Evolutionary conservation across 2,113 vertebrate species (phyloP), one percentile per base, ranked within the genome.

Genomic region (Malurus elegans): DNA sequence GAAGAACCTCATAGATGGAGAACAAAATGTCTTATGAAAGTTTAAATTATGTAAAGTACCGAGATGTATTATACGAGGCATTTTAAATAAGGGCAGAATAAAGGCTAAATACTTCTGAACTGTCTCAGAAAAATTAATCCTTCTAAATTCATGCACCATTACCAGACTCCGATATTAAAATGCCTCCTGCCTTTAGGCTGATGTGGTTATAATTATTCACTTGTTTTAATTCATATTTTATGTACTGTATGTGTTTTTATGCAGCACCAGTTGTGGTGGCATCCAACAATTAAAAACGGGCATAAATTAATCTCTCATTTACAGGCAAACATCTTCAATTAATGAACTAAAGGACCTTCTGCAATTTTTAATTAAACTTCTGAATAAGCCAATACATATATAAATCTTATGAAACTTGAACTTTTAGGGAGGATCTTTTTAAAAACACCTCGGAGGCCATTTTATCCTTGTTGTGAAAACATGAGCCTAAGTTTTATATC

Each of bases 101-200:
- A 94, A 96, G 78, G 84, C 93, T 96, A 96, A 96, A 96, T 95
- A 91, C 75, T 95, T 95, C 86, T 92, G 86, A 96, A 96, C 90
- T 73, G 64, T 75, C 83, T 96, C 44, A 83, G 93, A 94, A 97
- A 96, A 91, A 90, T 91, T 91, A 96, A 96, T 95, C 83, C 94
- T 72, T 75, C 85, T 95, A 92, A 95, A 96, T 93, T 95, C 95
- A 93, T 92, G 79, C 88, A 96, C 82, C 84, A 86, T 96, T 96
- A 96, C 85, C 87, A 90, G 73, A 72, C 70, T 90, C 82, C 28
- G 26, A 76, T 94, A 96, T 91, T 92, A 89, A 96, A 96, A 96
- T 65, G 70, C 80, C 67, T 94, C 50, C 93, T 95, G 83, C 92
- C 80, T 96, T 95, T 84, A 88, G 92, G 88, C 71, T 92, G 91